A percentile compares a stretch with the other conserved stretches of the same genome.
Evolutionary conservation across 2,113 vertebrate genomes (phyloP).

Genomic region (Atrichornis clamosus): DNA sequence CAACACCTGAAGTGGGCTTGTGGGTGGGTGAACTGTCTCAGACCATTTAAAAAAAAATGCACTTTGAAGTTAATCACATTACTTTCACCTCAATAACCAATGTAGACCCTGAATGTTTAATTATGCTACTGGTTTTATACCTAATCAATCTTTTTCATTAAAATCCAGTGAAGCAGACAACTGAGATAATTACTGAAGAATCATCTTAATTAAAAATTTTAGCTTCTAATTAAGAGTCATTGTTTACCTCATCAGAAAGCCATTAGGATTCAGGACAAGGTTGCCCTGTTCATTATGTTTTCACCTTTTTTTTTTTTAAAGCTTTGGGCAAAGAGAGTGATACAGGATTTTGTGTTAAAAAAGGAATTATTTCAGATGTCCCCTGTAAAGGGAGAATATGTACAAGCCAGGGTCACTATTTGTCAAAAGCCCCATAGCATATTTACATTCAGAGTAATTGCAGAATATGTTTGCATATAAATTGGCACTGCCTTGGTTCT

Average conservation of each 20-base stretch:
- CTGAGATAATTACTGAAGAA: slow-evolving; percentile 85
- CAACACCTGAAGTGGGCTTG: background rate
- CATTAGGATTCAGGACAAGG: slow-evolving; percentile 81
- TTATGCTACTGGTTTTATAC: slow-evolving; percentile 79
- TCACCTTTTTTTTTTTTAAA: background rate
- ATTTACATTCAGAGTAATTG: slow-evolving; percentile 54
- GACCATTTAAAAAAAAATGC: slow-evolving; percentile 53
- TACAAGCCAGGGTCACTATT: background rate
- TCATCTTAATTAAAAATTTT: slow-evolving; percentile 94
- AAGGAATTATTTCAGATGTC: background rate
- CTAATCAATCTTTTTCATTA: slow-evolving; percentile 90
- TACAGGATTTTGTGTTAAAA: background rate
- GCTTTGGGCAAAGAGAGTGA: slow-evolving; percentile 23
- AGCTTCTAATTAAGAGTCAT: slow-evolving; percentile 88
- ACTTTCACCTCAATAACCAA: slow-evolving; percentile 72
- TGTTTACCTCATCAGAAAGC: slow-evolving; percentile 88
- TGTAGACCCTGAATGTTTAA: slow-evolving; percentile 77
- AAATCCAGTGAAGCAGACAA: slow-evolving; percentile 85
- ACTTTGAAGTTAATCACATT: slow-evolving; percentile 74
- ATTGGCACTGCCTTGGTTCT: slow-evolving; percentile 27
- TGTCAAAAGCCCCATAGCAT: background rate
- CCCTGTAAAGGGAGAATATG: background rate
- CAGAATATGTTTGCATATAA: slow-evolving; percentile 51
- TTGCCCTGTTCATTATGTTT: slow-evolving; percentile 64
- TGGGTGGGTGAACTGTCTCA: no score